These are phyloP conservation scores for Liopterus haemorrhoidalis DNA, from an alignment of 2,888 invertebrate species.

Conservation along the genomic window DNA sequence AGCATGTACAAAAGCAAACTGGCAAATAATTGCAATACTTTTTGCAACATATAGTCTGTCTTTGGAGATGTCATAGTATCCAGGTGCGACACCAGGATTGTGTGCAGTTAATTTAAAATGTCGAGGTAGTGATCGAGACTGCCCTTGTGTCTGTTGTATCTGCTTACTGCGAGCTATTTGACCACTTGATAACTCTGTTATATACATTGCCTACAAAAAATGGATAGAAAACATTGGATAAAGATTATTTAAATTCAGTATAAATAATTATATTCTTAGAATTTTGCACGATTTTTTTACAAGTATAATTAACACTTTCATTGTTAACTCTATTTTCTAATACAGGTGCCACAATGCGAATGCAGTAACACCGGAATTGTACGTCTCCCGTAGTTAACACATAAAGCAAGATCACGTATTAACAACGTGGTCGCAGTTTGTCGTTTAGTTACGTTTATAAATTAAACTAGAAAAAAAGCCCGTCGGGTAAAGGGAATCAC, in stretches of 20 bases:
- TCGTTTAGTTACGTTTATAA: too few relatives aligned
- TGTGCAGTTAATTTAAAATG: conserved; percentile 82
- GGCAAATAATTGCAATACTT: conserved; percentile 87
- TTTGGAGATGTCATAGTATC: conserved; percentile 88
- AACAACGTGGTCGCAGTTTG: too few relatives aligned
- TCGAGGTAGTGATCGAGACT: conserved; percentile 79
- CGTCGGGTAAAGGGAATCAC: too few relatives aligned
- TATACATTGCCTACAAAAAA: conserved; percentile 71
- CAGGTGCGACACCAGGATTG: conserved; percentile 68
- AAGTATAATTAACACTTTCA: too few relatives aligned
- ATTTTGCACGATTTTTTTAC: too few relatives aligned
- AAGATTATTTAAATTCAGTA: too few relatives aligned
- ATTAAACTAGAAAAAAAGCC: too few relatives aligned
- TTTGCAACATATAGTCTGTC: conserved; percentile 94
- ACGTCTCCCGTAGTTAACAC: too few relatives aligned
- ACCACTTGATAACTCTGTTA: conserved; percentile 81
- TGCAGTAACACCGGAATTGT: too few relatives aligned
- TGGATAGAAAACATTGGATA: conserved; percentile 19
- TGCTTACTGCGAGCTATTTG: conserved; percentile 57
- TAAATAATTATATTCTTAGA: too few relatives aligned
- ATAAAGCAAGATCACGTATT: too few relatives aligned
- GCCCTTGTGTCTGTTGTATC: conserved; percentile 57
- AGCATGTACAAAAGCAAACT: conserved; percentile 83
- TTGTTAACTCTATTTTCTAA: too few relatives aligned
- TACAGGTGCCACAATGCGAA: conserved; percentile 2